Percentiles rank a stretch among this genome's conserved stretches.
Conservation (phyloP, 2,888 invertebrate species). For the Trimorus sp. region DNA sequence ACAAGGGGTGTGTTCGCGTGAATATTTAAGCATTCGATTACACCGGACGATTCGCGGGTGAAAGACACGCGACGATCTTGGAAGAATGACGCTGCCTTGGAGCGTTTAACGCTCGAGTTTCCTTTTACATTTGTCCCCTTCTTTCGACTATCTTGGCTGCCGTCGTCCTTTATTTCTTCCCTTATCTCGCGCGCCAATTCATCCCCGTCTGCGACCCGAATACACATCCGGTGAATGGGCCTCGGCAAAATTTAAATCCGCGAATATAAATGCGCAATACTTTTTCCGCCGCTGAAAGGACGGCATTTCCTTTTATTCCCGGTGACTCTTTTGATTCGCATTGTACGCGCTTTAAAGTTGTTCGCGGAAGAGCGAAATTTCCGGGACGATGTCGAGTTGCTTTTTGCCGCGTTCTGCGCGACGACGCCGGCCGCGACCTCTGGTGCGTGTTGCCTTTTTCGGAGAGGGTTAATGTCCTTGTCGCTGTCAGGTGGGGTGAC, state of each 20-base stretch:
- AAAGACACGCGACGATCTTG: too few species aligned
- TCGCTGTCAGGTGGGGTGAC: too few species aligned
- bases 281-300: constrained; percentile 42
- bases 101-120: constrained; percentile 4
- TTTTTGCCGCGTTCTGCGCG: neutral
- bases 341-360: constrained; percentile 26
- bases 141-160: neutral
- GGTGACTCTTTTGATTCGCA: constrained; percentile 31
- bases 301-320: constrained; percentile 41
- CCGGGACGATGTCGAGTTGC: constrained; percentile 21
- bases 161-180: constrained; percentile 1
- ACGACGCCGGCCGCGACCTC: too few species aligned
- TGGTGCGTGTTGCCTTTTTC: too few species aligned
- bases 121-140: neutral
- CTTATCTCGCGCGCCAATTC: constrained; percentile 3
- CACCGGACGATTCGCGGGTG: too few species aligned
- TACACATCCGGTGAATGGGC: constrained; percentile 35
- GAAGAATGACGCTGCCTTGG: neutral
- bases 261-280: constrained; percentile 54
- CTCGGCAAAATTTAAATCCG: constrained; percentile 36
- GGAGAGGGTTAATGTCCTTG: too few species aligned
- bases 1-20: too few species aligned
- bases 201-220: neutral
- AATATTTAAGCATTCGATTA: too few species aligned
- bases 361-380: constrained; percentile 28